Evolutionary conservation across 2,113 vertebrate genomes (phyloP).

Genomic region (Sinocyclocheilus grahami): DNA sequence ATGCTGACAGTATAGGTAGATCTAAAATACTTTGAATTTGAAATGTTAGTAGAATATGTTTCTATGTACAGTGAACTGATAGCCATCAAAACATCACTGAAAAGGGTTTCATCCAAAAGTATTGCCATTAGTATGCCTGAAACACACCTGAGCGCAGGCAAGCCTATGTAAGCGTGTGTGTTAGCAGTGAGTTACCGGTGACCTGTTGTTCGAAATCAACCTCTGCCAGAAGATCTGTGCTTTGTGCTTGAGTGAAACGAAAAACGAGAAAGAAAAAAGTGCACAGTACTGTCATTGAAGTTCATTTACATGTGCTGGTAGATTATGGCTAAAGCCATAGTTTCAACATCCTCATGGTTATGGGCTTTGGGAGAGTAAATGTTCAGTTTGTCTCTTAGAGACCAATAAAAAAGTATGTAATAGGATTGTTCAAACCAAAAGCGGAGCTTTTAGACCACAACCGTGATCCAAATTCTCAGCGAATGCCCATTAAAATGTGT

Average conservation of each 20-base stretch:
- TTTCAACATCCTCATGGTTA: constrained; percentile 48
- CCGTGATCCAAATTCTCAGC: constrained; percentile 45
- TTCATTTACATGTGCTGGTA: constrained; percentile 80
- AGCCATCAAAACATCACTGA: constrained; percentile 55
- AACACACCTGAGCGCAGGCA: constrained; percentile 60
- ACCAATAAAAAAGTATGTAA: constrained; percentile 33
- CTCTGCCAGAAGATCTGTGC: constrained; percentile 54
- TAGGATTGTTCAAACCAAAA: constrained; percentile 44
- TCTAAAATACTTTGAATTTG: constrained; percentile 71
- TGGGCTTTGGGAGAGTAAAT: constrained; percentile 47
- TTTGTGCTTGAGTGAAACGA: constrained; percentile 71
- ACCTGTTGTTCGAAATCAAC: constrained; percentile 43
- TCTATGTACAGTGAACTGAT: constrained; percentile 74
- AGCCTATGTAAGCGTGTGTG: constrained; percentile 18
- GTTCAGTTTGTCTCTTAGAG: constrained; percentile 60
- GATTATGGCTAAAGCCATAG: constrained; percentile 76
- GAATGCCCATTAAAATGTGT: constrained; percentile 58
- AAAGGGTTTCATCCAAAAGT: constrained; percentile 70
- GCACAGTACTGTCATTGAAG: constrained; percentile 74
- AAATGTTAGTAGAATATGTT: constrained; percentile 71
- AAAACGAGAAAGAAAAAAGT: constrained; percentile 77
- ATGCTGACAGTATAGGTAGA: constrained; percentile 71
- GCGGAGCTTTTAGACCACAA: constrained; percentile 52
- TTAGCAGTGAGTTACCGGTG: constrained; percentile 24
- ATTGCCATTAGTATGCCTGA: constrained; percentile 72